A percentile compares a stretch with the other conserved stretches of the same genome.
Conservation (phyloP, 2,888 invertebrate species). For the Agriotes lineatus region DNA sequence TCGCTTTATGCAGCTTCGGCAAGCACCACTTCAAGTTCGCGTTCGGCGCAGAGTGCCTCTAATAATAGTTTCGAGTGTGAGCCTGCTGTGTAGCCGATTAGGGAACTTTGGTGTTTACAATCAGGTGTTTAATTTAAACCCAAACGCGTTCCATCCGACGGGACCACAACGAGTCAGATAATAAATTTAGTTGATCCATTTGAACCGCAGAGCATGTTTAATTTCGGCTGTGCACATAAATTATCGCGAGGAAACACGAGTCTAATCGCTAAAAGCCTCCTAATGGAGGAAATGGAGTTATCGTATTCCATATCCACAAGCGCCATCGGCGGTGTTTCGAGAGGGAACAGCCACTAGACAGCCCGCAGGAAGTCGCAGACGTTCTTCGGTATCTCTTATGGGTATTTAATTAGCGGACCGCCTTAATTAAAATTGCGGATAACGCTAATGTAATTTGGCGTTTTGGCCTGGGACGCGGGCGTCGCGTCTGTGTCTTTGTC, state of each 20-base stretch:
- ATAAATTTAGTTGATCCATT: background rate
- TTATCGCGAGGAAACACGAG: constrained; percentile 13
- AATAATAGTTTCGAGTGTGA: too few species aligned
- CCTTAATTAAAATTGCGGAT: constrained; percentile 14
- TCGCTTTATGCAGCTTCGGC: too few species aligned
- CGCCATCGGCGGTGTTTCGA: background rate
- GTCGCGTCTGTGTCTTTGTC: too few species aligned
- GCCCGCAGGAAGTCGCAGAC: background rate
- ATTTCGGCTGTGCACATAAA: constrained; percentile 1
- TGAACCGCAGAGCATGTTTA: background rate
- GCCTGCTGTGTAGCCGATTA: too few species aligned
- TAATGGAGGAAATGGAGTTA: constrained; percentile 15
- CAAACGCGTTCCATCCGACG: too few species aligned
- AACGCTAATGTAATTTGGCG: constrained; percentile 5
- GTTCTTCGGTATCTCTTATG: constrained; percentile 14
- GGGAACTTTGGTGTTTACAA: too few species aligned
- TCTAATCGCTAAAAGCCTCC: constrained; percentile 13
- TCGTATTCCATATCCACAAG: constrained; percentile 9
- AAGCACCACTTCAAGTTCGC: too few species aligned
- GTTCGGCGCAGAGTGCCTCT: too few species aligned
- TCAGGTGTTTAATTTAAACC: too few species aligned
- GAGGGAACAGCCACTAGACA: background rate
- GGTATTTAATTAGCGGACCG: constrained; percentile 4
- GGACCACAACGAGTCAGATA: background rate
- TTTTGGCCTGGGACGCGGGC: background rate